Conservation (phyloP, 2,888 invertebrate species). For the Rotaria magnacalcarata region DNA sequence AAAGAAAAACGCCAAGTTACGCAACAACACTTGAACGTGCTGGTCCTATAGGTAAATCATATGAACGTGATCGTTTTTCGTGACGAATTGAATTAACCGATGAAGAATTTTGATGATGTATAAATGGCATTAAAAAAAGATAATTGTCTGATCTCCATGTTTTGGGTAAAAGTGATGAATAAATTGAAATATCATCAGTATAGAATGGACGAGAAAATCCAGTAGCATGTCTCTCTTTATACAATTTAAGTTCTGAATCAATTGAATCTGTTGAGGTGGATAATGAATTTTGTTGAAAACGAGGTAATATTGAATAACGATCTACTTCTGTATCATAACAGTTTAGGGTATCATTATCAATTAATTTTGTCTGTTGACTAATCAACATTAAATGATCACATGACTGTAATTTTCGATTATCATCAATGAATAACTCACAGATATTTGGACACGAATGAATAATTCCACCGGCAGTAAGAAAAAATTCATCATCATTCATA, state of each 20-base stretch:
- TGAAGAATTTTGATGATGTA: background rate
- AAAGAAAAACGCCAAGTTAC: background rate
- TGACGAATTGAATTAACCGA: background rate
- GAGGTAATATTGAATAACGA: background rate
- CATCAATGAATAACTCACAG: background rate
- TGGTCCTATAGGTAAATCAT: background rate
- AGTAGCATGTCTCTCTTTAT: background rate
- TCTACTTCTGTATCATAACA: background rate
- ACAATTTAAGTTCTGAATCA: background rate
- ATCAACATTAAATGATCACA: background rate
- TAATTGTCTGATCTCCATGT: conserved; percentile 11
- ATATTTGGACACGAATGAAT: conserved; percentile 8
- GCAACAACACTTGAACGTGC: background rate
- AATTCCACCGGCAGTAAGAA: background rate
- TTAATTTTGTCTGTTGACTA: background rate
- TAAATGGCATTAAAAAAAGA: conserved; percentile 8
- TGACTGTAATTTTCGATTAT: background rate
- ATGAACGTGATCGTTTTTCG: background rate
- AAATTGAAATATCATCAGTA: background rate
- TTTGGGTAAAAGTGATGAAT: background rate
- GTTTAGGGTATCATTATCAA: background rate
- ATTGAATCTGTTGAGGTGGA: background rate
- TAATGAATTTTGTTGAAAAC: background rate
- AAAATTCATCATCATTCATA: background rate
- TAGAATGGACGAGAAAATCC: background rate